phyloP scores from a whole-genome alignment of 2,113 vertebrate genomes.

The Dasyprocta punctata region DNA sequence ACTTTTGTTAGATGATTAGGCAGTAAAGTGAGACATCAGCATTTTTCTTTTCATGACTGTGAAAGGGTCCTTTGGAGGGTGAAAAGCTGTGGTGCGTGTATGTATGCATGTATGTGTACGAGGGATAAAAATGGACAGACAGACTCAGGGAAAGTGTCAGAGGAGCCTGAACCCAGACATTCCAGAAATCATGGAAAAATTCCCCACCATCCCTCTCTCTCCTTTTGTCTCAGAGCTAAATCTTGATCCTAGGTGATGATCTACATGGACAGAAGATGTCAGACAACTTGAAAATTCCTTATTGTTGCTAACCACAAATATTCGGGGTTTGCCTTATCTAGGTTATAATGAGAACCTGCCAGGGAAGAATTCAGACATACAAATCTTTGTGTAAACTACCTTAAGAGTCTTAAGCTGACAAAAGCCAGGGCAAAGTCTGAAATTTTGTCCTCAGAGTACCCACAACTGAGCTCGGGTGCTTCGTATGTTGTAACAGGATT shows the following conservation, averaged over 20 bases:
- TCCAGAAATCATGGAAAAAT: constrained; percentile 30
- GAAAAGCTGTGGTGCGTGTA: not conserved
- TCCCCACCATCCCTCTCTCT: not conserved
- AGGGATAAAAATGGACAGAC: not conserved
- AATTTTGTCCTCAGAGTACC: constrained; percentile 83
- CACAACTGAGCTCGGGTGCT: constrained; percentile 55
- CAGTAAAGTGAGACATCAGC: not conserved
- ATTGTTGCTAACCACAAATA: constrained; percentile 85
- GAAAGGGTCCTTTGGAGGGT: not conserved
- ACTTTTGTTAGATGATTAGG: not conserved
- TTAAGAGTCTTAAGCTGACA: constrained; percentile 84
- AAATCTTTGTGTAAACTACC: constrained; percentile 86
- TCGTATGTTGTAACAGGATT: constrained; percentile 9
- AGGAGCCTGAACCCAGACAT: constrained; percentile 49
- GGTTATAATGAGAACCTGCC: constrained; percentile 84
- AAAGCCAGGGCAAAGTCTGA: constrained; percentile 82
- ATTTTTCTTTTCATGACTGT: not conserved
- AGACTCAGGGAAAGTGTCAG: not conserved
- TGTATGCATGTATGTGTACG: not conserved
- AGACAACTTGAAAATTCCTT: constrained; percentile 79
- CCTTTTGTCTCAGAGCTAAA: constrained; percentile 66
- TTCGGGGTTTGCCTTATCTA: constrained; percentile 84
- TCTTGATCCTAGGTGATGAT: constrained; percentile 78
- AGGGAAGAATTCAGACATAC: constrained; percentile 84
- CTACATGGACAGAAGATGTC: constrained; percentile 69